These are phyloP conservation scores for Pseudanteris insignis DNA, from an alignment of 2,888 invertebrate species.

Conservation along the genomic window DNA sequence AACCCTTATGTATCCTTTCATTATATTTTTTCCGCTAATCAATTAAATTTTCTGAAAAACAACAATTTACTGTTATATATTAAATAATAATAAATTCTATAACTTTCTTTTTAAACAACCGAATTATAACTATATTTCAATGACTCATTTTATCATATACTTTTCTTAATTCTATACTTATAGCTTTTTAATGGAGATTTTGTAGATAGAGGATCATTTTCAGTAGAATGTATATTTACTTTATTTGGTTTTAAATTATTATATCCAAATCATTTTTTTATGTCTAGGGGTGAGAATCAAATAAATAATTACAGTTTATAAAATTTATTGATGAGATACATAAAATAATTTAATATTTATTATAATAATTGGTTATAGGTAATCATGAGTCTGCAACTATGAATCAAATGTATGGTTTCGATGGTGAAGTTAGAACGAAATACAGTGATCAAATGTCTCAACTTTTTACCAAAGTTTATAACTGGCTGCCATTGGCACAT, in stretches of 20 bases:
- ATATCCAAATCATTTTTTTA: constrained; percentile 95
- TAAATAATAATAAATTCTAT: not conserved
- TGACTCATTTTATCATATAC: too few species aligned
- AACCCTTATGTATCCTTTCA: constrained; percentile 87
- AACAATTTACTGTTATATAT: too few species aligned
- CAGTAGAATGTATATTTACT: constrained; percentile 98
- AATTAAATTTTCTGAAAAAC: not conserved
- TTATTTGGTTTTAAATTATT: constrained; percentile 96
- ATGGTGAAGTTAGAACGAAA: constrained; percentile 97
- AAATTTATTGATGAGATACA: not conserved
- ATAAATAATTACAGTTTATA: constrained; percentile 2
- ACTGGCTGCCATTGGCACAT: constrained; percentile 95
- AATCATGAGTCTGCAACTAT: constrained; percentile 98
- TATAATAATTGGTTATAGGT: too few species aligned
- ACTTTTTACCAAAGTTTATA: constrained; percentile 98
- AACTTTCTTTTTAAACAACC: not conserved
- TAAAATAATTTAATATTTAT: not conserved
- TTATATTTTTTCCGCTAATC: not conserved
- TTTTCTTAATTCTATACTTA: too few species aligned
- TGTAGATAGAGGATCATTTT: constrained; percentile 98
- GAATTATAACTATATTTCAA: too few species aligned
- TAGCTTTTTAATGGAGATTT: constrained; percentile 98
- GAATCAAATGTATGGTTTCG: constrained; percentile 99
- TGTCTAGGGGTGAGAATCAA: constrained; percentile 90
- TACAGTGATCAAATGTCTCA: constrained; percentile 96